A percentile compares a stretch with the other conserved stretches of the same genome.
Conservation (phyloP, 2,797 vertebrate species). For the Acipenser transmontanus region DNA sequence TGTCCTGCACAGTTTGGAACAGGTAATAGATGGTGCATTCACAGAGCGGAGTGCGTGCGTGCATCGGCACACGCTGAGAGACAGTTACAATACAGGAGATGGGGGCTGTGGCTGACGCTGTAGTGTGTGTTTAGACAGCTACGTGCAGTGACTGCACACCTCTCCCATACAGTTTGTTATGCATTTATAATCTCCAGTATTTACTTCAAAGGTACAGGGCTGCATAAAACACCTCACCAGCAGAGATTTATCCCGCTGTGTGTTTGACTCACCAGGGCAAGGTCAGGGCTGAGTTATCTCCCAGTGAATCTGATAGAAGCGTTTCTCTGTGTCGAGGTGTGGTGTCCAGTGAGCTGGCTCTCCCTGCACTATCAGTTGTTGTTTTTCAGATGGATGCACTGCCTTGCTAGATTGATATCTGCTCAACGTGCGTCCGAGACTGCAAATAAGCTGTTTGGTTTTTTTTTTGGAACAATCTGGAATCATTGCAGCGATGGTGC, state of each 20-base stretch:
- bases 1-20: too few species aligned
- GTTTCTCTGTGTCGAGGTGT: neutral
- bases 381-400: constrained; percentile 1
- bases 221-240: constrained; percentile 1
- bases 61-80: too few species aligned
- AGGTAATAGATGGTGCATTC: too few species aligned
- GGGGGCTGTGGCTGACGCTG: too few species aligned
- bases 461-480: too few species aligned
- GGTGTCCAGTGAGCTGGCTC: neutral
- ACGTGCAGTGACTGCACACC: too few species aligned
- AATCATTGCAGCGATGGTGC: neutral
- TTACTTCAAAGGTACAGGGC: constrained; percentile 11
- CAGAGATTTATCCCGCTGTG: constrained; percentile 10
- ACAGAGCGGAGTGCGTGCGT: too few species aligned
- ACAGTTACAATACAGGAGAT: too few species aligned
- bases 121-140: too few species aligned
- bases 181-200: constrained; percentile 9
- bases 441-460: neutral
- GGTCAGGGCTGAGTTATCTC: constrained; percentile 9
- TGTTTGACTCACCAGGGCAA: constrained; percentile 9
- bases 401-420: neutral
- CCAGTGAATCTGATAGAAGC: neutral
- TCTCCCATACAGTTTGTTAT: neutral
- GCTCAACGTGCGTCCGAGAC: neutral
- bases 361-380: neutral